Conservation (phyloP, 2,797 vertebrate species). For the Gymnopithys bicolor region DNA sequence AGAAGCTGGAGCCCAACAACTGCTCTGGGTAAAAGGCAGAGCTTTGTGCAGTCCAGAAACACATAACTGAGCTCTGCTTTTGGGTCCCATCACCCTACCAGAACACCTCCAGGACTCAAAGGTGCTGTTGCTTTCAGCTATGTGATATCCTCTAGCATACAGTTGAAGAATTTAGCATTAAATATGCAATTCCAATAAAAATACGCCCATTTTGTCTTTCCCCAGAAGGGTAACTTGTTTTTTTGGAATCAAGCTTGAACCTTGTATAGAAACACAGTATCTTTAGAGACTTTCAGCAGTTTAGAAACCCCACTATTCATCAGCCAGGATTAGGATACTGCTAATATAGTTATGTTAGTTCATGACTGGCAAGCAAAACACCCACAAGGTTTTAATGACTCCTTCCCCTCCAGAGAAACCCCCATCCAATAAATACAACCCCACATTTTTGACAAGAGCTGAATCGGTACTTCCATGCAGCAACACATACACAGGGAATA, state of each 20-base stretch:
- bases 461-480: background rate
- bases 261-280: background rate
- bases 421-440: background rate
- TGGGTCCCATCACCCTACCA: background rate
- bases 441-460: background rate
- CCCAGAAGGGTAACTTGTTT: background rate
- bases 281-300: background rate
- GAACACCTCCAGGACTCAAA: background rate
- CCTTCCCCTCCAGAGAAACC: background rate
- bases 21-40: background rate
- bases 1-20: background rate
- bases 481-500: background rate
- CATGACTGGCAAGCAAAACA: background rate
- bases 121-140: background rate
- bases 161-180: background rate
- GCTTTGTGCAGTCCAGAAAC: background rate
- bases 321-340: background rate
- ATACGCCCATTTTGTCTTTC: background rate
- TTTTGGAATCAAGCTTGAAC: background rate
- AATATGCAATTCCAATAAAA: background rate
- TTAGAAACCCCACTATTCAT: background rate
- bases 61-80: background rate
- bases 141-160: background rate
- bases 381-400: background rate
- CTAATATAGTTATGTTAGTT: background rate